phyloP scores from a whole-genome alignment of 2,888 invertebrate genomes.

The Andrena bicolor region DNA sequence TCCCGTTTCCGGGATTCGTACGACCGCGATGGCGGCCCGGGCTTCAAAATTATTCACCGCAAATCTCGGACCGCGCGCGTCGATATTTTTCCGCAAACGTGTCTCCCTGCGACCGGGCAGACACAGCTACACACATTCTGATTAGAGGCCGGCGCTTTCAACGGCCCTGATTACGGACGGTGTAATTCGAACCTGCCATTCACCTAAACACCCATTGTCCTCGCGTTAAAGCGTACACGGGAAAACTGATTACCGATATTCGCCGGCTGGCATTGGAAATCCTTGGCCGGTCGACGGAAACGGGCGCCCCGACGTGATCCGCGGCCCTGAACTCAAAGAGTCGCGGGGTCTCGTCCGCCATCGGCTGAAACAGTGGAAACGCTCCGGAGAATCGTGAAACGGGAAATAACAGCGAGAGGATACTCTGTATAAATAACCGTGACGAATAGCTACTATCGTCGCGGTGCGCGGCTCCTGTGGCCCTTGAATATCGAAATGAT shows the following conservation, averaged over 20 bases:
- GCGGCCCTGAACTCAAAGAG: slow-evolving; percentile 1
- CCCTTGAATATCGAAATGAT: background rate
- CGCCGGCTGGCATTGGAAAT: slow-evolving; percentile 21
- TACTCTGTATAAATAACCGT: slow-evolving; percentile 34
- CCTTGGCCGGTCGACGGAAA: slow-evolving; percentile 20
- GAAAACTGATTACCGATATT: slow-evolving; percentile 65
- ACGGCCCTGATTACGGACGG: slow-evolving; percentile 60
- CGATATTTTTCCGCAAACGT: slow-evolving; percentile 51
- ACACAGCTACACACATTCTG: slow-evolving; percentile 38
- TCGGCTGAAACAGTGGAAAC: slow-evolving; percentile 44
- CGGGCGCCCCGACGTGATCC: background rate
- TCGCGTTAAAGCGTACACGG: slow-evolving; percentile 51
- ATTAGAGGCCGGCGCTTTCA: slow-evolving; percentile 61
- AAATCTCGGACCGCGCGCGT: slow-evolving; percentile 20
- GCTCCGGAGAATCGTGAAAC: slow-evolving; percentile 37
- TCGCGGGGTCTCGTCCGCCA: slow-evolving; percentile 7
- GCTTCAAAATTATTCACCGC: slow-evolving; percentile 20
- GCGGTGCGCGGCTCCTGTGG: background rate
- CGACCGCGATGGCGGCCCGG: background rate
- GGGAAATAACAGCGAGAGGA: slow-evolving; percentile 42
- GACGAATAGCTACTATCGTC: slow-evolving; percentile 31
- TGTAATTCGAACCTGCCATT: slow-evolving; percentile 67
- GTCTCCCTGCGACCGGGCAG: slow-evolving; percentile 29
- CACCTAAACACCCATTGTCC: slow-evolving; percentile 55
- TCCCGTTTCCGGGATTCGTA: slow-evolving; percentile 26